These are phyloP conservation scores for Ephialtes manifestator DNA, from an alignment of 2,888 invertebrate genomes.

Conservation along the genomic window DNA sequence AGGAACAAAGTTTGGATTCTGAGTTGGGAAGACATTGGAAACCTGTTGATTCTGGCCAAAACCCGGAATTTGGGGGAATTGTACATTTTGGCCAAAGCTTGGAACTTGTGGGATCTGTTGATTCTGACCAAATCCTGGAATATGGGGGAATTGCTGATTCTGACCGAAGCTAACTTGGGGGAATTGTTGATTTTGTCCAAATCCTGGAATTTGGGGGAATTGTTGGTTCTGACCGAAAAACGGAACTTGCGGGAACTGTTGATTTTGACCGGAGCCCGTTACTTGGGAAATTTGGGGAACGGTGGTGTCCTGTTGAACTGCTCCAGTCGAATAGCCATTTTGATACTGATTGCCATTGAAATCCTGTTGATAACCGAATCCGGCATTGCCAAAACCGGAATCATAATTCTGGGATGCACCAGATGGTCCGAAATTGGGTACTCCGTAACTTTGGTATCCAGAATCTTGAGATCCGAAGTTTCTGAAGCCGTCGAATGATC, in stretches of 20 bases:
- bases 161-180: neutral
- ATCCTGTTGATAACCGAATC: slow-evolving; percentile 8
- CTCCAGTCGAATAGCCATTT: neutral
- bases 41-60: neutral
- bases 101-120: neutral
- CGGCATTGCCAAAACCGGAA: slow-evolving; percentile 2
- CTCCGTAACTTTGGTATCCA: slow-evolving; percentile 8
- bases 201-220: neutral
- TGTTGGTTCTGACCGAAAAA: neutral
- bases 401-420: neutral
- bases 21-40: neutral
- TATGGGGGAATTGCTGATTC: neutral
- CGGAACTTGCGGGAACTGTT: neutral
- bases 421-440: slow-evolving; percentile 20
- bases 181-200: neutral
- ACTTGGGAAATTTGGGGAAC: neutral
- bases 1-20: neutral
- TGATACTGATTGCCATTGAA: neutral
- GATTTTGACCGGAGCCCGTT: neutral
- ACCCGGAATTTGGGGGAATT: neutral
- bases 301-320: neutral
- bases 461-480: neutral
- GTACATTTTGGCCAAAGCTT: neutral
- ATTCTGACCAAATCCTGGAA: neutral
- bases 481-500: neutral